Evolutionary conservation across 1,140 invertebrate species (phyloP).

Genomic region (Drosophila chauvacae): DNA sequence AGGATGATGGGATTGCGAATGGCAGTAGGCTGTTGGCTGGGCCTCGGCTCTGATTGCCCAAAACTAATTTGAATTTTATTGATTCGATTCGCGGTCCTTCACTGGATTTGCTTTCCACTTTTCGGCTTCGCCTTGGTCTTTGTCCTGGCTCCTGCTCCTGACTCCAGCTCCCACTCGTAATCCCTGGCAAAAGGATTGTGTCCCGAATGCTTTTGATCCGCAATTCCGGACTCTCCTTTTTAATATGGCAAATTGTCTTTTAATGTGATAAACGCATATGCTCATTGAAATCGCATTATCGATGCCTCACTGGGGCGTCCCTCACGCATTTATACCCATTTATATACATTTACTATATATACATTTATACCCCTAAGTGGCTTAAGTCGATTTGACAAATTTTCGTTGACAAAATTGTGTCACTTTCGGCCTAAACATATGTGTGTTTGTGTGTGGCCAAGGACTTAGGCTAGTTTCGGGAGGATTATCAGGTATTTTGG

Average conservation of each 20-base stretch:
- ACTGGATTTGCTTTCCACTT: slow-evolving; percentile 29
- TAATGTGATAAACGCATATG: slow-evolving; percentile 78
- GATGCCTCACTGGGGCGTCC: slow-evolving; percentile 34
- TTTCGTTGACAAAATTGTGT: slow-evolving; percentile 45
- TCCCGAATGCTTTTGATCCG: slow-evolving; percentile 47
- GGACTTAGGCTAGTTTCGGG: slow-evolving; percentile 45
- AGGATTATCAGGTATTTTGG: slow-evolving; percentile 40
- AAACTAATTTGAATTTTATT: slow-evolving; percentile 83
- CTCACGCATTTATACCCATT: slow-evolving; percentile 5
- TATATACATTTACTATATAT: slow-evolving; percentile 21
- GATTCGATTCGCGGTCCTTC: slow-evolving; percentile 69
- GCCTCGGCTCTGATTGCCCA: slow-evolving; percentile 65
- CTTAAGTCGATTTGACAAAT: slow-evolving; percentile 55
- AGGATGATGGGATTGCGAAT: slow-evolving; percentile 9
- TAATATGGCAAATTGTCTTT: slow-evolving; percentile 74
- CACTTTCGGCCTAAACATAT: background rate
- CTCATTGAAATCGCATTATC: slow-evolving; percentile 72
- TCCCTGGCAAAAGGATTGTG: slow-evolving; percentile 61
- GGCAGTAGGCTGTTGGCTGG: slow-evolving; percentile 17
- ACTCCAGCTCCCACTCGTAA: background rate
- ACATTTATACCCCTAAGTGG: slow-evolving; percentile 43
- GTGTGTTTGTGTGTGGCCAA: slow-evolving; percentile 5
- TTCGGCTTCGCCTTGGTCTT: slow-evolving; percentile 19
- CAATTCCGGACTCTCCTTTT: slow-evolving; percentile 13
- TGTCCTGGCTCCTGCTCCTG: background rate